Conservation (phyloP, 2,797 vertebrate genomes). For the Tiaroga cobitis region DNA sequence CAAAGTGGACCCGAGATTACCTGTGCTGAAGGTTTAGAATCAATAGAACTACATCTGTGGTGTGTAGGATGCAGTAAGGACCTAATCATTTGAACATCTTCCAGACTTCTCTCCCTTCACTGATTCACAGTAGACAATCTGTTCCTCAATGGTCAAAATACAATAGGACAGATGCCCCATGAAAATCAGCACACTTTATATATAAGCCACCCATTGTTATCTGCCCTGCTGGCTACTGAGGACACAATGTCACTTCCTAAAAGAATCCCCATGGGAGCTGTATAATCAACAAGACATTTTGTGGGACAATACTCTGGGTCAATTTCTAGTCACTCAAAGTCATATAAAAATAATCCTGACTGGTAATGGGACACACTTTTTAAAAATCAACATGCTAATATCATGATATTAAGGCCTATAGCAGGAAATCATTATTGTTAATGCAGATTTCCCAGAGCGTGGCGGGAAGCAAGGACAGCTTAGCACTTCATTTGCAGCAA, state of each 20-base stretch:
- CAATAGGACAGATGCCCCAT: conserved; percentile 51
- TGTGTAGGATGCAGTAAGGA: not conserved
- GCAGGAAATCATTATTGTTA: conserved; percentile 43
- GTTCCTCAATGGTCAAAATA: conserved; percentile 33
- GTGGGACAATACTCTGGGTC: not conserved
- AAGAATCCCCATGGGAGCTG: conserved; percentile 4
- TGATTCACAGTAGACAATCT: conserved; percentile 49
- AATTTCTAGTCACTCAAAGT: not conserved
- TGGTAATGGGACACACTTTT: not conserved
- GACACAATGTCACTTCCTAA: conserved; percentile 41
- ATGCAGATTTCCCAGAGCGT: conserved; percentile 13
- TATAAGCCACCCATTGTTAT: conserved; percentile 33
- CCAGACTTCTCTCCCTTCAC: conserved; percentile 5
- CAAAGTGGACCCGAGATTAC: not conserved
- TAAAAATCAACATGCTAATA: not conserved
- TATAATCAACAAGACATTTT: conserved; percentile 30
- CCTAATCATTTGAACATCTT: not conserved
- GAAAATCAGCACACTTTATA: conserved; percentile 32
- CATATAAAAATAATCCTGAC: conserved; percentile 3
- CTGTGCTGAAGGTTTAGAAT: conserved; percentile 16
- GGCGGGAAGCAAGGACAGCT: conserved; percentile 9
- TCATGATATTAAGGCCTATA: not conserved
- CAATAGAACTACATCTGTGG: not conserved
- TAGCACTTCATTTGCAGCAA: conserved; percentile 30
- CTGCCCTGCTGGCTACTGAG: conserved; percentile 9